A percentile compares a stretch with the other conserved stretches of the same genome.
These are phyloP conservation scores for Tetrax tetrax DNA, from an alignment of 2,113 vertebrate species.

Conservation along the genomic window DNA sequence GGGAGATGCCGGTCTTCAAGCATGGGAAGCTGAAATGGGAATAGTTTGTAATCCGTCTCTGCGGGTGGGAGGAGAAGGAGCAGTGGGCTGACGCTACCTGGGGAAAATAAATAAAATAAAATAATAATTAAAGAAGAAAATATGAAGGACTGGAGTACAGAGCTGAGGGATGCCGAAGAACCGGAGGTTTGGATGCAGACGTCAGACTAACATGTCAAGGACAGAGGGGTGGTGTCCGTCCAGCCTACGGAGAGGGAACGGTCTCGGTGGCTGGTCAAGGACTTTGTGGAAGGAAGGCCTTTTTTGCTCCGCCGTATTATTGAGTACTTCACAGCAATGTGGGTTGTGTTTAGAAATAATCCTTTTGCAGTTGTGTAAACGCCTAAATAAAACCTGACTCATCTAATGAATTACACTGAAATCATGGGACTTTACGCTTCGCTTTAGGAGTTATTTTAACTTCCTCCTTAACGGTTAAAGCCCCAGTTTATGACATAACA, in stretches of 20 bases:
- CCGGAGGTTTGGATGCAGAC: accelerated
- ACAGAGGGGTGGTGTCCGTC: accelerated
- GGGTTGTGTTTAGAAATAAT: neutral
- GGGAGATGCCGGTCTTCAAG: neutral
- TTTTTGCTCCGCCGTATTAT: accelerated
- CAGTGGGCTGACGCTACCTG: neutral
- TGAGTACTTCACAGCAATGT: neutral
- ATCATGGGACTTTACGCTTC: neutral
- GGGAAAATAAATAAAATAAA: neutral
- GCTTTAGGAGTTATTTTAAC: neutral
- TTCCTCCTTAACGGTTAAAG: neutral
- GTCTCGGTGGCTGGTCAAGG: neutral
- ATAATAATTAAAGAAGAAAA: too few relatives aligned
- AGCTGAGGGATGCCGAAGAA: neutral
- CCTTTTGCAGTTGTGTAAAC: neutral
- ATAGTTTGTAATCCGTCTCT: neutral
- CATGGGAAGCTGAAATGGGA: neutral
- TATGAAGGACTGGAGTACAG: neutral
- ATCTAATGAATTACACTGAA: neutral
- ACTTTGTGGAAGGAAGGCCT: neutral
- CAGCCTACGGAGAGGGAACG: neutral
- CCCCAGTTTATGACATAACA: neutral
- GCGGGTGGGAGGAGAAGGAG: neutral
- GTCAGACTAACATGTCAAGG: accelerated
- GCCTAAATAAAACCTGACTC: neutral